Conservation (phyloP, 2,113 vertebrate species). For the Sialia sialis region DNA sequence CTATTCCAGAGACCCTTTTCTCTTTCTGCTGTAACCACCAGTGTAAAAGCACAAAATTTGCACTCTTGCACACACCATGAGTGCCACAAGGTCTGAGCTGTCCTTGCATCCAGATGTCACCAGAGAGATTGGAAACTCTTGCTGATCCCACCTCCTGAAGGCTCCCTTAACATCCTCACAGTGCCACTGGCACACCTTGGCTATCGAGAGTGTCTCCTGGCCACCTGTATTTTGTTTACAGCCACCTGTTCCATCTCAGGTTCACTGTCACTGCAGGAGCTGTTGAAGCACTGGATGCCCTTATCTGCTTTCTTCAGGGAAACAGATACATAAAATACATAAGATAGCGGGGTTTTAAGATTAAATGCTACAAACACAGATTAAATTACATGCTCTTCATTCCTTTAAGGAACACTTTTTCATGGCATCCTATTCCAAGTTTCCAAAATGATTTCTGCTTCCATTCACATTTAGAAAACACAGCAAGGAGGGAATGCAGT, state of each 20-base stretch:
- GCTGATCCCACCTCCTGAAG: neutral
- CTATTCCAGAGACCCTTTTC: neutral
- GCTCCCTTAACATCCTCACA: neutral
- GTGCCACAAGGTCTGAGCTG: neutral
- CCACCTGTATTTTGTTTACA: neutral
- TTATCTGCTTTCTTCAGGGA: slow-evolving; percentile 30
- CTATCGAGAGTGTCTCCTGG: neutral
- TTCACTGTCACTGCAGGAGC: neutral
- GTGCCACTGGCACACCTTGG: neutral
- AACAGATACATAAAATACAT: neutral
- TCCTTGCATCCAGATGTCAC: neutral
- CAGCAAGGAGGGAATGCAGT: neutral
- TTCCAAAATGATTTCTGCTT: neutral
- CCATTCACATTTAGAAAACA: neutral
- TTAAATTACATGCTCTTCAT: slow-evolving; percentile 15
- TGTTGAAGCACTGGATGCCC: neutral
- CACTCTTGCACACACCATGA: neutral
- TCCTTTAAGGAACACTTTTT: slow-evolving; percentile 3
- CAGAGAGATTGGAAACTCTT: neutral
- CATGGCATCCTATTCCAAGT: neutral
- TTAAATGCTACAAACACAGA: slow-evolving; percentile 36
- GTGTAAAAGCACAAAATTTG: neutral
- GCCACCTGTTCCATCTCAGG: neutral
- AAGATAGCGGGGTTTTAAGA: neutral
- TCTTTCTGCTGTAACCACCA: neutral